phyloP scores from a whole-genome alignment of 2,888 invertebrate genomes.

The Coleophora deauratella region DNA sequence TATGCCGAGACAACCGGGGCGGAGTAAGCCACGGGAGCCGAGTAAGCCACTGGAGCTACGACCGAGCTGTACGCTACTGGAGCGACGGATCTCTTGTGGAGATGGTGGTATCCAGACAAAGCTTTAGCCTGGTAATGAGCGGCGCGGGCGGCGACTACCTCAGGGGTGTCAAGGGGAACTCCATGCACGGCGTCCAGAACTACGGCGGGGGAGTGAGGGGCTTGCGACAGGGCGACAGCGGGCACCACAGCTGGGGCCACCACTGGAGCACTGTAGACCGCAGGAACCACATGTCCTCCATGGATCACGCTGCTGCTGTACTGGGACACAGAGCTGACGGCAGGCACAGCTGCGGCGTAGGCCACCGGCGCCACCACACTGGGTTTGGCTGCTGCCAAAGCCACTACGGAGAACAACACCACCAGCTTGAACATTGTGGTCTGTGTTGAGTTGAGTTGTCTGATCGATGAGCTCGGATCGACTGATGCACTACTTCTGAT shows the following conservation, averaged over 20 bases:
- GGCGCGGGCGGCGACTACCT: conserved; percentile 62
- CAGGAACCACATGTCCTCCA: conserved; percentile 31
- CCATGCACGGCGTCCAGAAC: conserved; percentile 57
- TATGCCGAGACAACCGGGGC: conserved; percentile 25
- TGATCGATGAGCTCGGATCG: conserved; percentile 44
- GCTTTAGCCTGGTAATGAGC: conserved; percentile 64
- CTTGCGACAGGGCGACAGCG: conserved; percentile 33
- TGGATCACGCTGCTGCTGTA: conserved; percentile 39
- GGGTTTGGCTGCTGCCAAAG: conserved; percentile 73
- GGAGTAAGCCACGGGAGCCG: conserved; percentile 19
- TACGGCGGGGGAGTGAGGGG: conserved; percentile 57
- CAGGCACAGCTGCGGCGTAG: conserved; percentile 33
- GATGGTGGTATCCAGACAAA: conserved; percentile 48
- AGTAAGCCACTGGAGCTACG: conserved; percentile 28
- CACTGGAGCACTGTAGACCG: conserved; percentile 24
- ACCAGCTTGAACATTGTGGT: conserved; percentile 71
- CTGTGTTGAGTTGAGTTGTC: conserved; percentile 52
- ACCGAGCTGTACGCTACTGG: conserved; percentile 46
- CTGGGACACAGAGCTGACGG: conserved; percentile 33
- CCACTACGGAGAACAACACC: conserved; percentile 76
- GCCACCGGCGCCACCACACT: conserved; percentile 36
- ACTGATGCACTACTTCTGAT: conserved; percentile 45
- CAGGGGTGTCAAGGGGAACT: conserved; percentile 65
- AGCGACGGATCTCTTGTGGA: conserved; percentile 49
- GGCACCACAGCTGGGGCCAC: conserved; percentile 18